Conservation (phyloP, 2,797 vertebrate species). For the Vultur gryphus region DNA sequence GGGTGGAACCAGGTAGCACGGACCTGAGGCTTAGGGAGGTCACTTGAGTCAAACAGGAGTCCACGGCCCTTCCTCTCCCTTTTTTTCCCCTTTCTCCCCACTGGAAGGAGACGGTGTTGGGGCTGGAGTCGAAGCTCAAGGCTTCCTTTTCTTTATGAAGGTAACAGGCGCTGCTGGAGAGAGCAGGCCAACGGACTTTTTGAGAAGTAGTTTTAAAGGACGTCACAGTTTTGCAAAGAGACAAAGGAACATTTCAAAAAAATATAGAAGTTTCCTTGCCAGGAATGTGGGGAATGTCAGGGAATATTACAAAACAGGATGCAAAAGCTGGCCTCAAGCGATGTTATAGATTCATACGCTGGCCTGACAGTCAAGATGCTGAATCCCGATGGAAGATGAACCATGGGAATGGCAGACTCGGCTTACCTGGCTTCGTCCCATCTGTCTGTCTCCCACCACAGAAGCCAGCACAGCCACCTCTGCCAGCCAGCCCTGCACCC, state of each 20-base stretch:
- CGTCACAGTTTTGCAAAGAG: conserved; percentile 19
- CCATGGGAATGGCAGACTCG: neutral
- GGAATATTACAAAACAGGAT: conserved; percentile 60
- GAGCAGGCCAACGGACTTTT: neutral
- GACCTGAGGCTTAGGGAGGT: neutral
- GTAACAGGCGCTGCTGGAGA: neutral
- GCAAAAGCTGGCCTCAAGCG: conserved; percentile 5
- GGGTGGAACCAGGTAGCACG: fast-evolving
- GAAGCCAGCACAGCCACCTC: neutral
- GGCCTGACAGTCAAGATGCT: neutral
- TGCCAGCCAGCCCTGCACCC: neutral
- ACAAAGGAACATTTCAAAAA: neutral
- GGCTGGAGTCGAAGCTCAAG: neutral
- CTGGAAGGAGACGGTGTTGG: neutral
- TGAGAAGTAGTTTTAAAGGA: neutral
- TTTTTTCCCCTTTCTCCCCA: neutral
- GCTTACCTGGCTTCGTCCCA: neutral
- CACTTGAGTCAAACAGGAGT: neutral
- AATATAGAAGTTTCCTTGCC: neutral
- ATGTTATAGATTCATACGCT: neutral
- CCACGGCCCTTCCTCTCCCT: neutral
- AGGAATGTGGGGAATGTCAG: conserved; percentile 62
- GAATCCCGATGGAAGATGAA: neutral
- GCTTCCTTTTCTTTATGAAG: neutral
- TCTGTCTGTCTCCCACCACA: neutral